phyloP scores from a whole-genome alignment of 2,113 vertebrate species.

The Malurus melanocephalus region DNA sequence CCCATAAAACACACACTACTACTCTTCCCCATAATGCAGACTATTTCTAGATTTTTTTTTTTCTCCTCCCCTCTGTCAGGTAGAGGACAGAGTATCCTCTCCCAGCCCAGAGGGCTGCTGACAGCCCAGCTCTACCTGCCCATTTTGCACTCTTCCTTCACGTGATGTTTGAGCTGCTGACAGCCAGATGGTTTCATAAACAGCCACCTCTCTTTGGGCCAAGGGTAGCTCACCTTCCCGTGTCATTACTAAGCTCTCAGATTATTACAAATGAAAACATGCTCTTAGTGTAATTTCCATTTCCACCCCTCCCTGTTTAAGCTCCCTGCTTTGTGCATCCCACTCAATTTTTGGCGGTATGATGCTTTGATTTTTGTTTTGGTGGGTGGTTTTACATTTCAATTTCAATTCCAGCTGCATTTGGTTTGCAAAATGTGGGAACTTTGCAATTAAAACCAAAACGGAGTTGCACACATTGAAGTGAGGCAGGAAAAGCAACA shows the following conservation, averaged over 20 bases:
- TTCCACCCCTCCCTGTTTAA: not conserved
- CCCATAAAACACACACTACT: not conserved
- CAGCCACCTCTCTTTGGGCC: not conserved
- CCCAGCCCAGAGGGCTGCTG: not conserved
- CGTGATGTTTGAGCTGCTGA: not conserved
- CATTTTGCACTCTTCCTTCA: not conserved
- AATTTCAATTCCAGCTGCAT: not conserved
- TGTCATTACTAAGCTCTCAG: not conserved
- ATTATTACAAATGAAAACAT: not conserved
- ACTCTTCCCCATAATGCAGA: not conserved
- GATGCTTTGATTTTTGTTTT: not conserved
- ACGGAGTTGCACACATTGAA: rapidly evolving
- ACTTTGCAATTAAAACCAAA: not conserved
- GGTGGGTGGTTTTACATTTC: not conserved
- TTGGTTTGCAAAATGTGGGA: not conserved
- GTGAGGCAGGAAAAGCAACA: not conserved
- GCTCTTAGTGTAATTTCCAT: not conserved
- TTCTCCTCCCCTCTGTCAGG: not conserved
- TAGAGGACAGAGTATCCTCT: not conserved
- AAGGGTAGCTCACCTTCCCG: constrained; percentile 1
- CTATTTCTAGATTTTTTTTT: not conserved
- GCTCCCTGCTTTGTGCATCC: not conserved
- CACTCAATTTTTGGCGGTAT: not conserved
- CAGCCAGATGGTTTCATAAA: constrained; percentile 41
- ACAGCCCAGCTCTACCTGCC: not conserved